Base-by-base conservation (phyloP, 64 coral and sea anemone species). In the Montipora sp. region DNA sequence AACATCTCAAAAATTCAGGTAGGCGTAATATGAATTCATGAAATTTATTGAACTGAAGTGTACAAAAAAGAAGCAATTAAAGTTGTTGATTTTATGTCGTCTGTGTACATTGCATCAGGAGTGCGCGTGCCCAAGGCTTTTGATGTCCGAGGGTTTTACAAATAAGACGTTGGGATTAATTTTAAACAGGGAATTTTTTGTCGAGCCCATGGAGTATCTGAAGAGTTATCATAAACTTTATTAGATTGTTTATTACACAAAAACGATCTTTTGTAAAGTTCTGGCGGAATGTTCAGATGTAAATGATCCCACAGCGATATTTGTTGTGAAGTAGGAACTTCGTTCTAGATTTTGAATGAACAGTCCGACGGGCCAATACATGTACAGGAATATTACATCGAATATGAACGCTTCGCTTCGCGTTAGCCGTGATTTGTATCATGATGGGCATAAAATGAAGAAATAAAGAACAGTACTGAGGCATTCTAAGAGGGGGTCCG, bases 251-350 rank as follows among this genome's bases (percentile, higher is more conserved):
- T 49, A 24, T 44, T 63, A 48, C 66, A 50, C 36, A 68, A 63
- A 12, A 63, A 63, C 19, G 18, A 81, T 72, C 82, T 85, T 22
- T 72, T 85, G 82, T 71, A 15, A 71, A 23, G 19, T 70, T 22
- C 16, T 20, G 5, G 36, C 18, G 65, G 12, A 67, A 84, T 84
- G 65, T 69, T 77, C 36, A 84, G 14, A 7, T 84, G 47, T 47
- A 48, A 85, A 18, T 71, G 82, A 85, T 85, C 82, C 8, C 16
- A 44, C 44, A 50, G n/a, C 47, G 82, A 85, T 85, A 85, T 72
- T 85, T 46, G 70, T 49, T 85, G 82, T 48, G n/a, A 19, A 85
- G 45, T n/a, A 65, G 50, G 66, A 72, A 50, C 44, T 23, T 15
- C 8, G 45, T 85, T 21, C 47, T 67, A 53, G 27, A 47, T 85